phyloP scores from a whole-genome alignment of 2,888 invertebrate genomes.

The Coenonympha arcania region DNA sequence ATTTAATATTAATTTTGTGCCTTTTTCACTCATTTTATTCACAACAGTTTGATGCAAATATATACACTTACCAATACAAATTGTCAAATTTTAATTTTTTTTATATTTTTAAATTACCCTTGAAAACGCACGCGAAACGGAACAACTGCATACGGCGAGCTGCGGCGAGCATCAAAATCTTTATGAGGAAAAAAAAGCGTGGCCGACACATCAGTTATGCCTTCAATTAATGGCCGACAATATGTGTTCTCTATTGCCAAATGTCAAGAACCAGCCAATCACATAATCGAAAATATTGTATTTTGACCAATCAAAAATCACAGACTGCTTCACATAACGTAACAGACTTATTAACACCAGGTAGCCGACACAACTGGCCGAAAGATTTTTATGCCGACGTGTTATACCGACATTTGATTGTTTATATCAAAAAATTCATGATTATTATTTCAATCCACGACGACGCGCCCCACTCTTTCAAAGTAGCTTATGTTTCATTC shows the following conservation, averaged over 20 bases:
- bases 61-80: constrained; percentile 67
- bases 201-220: constrained; percentile 50
- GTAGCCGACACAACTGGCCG: constrained; percentile 44
- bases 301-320: constrained; percentile 29
- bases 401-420: constrained; percentile 32
- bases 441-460: no score
- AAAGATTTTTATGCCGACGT: constrained; percentile 42
- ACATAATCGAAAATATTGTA: neutral
- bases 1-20: no score
- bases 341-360: constrained; percentile 47
- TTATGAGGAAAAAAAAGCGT: constrained; percentile 61
- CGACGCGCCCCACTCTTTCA: no score
- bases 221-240: constrained; percentile 54
- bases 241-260: constrained; percentile 40
- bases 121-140: constrained; percentile 57
- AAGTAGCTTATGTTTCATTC: no score
- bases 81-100: constrained; percentile 50
- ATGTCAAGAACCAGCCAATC: constrained; percentile 30
- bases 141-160: constrained; percentile 61
- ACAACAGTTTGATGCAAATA: no score
- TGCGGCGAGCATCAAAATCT: constrained; percentile 54
- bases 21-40: no score
- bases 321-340: constrained; percentile 28
- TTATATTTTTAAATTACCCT: constrained; percentile 40
- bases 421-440: no score